Percentiles rank a stretch among this genome's conserved stretches.
These are phyloP conservation scores for Cheiracanthium punctorium DNA, from an alignment of 2,888 invertebrate genomes.

Conservation along the genomic window DNA sequence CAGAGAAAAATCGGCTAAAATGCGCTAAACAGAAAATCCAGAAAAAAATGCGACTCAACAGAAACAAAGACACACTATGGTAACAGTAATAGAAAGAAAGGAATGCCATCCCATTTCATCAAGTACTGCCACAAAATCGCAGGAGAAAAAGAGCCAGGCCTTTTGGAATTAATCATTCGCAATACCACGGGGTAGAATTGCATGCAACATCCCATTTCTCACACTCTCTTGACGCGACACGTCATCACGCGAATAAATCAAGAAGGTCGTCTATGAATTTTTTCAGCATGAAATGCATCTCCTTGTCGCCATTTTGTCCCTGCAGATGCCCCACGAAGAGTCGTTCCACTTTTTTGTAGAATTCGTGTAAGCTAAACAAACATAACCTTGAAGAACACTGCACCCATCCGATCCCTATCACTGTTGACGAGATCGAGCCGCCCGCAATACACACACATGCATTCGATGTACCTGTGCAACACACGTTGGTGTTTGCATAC, in stretches of 20 bases:
- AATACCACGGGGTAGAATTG: background rate
- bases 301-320: background rate
- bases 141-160: no score
- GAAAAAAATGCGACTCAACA: no score
- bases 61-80: no score
- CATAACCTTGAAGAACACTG: constrained; percentile 20
- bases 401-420: constrained; percentile 10
- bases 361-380: constrained; percentile 18
- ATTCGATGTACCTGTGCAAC: background rate
- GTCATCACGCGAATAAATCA: constrained; percentile 7
- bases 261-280: background rate
- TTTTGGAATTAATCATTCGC: background rate
- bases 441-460: background rate
- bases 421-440: constrained; percentile 8
- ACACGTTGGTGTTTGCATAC: constrained; percentile 31
- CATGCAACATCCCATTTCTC: background rate
- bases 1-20: no score
- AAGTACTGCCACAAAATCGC: no score
- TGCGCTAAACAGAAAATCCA: no score
- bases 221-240: background rate
- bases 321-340: background rate
- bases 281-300: background rate
- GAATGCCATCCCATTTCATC: no score
- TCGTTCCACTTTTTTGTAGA: background rate
- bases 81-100: no score